These are phyloP conservation scores for Tinea trinotella DNA, from an alignment of 2,888 invertebrate species.

Conservation along the genomic window DNA sequence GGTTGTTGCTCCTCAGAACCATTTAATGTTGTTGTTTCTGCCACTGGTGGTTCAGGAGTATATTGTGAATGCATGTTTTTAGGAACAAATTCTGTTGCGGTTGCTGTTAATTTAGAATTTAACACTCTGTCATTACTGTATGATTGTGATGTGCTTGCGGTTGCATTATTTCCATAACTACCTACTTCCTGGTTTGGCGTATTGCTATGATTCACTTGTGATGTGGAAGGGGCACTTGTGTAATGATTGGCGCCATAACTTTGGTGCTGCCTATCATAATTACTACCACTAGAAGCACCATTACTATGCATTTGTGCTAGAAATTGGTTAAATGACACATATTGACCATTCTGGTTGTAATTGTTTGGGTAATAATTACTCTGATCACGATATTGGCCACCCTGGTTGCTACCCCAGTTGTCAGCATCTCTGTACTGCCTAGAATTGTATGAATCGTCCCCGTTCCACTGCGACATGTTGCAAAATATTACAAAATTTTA, in stretches of 20 bases:
- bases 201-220: constrained; percentile 25
- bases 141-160: constrained; percentile 20
- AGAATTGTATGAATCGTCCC: constrained; percentile 47
- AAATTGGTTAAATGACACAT: constrained; percentile 62
- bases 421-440: constrained; percentile 47
- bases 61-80: constrained; percentile 31
- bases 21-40: neutral
- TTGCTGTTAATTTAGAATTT: constrained; percentile 69
- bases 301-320: constrained; percentile 52
- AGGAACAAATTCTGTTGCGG: constrained; percentile 73
- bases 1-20: neutral
- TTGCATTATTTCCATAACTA: neutral
- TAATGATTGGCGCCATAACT: constrained; percentile 37
- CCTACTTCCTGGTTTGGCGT: neutral
- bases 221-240: constrained; percentile 39
- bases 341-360: constrained; percentile 46
- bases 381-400: constrained; percentile 46
- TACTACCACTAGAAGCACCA: constrained; percentile 32
- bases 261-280: constrained; percentile 41
- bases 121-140: constrained; percentile 41
- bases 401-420: constrained; percentile 48
- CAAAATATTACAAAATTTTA: constrained; percentile 24
- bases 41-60: neutral
- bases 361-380: constrained; percentile 39
- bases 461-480: constrained; percentile 63